These are phyloP conservation scores for Rhagium mordax DNA, from an alignment of 2,888 invertebrate species.

Conservation along the genomic window DNA sequence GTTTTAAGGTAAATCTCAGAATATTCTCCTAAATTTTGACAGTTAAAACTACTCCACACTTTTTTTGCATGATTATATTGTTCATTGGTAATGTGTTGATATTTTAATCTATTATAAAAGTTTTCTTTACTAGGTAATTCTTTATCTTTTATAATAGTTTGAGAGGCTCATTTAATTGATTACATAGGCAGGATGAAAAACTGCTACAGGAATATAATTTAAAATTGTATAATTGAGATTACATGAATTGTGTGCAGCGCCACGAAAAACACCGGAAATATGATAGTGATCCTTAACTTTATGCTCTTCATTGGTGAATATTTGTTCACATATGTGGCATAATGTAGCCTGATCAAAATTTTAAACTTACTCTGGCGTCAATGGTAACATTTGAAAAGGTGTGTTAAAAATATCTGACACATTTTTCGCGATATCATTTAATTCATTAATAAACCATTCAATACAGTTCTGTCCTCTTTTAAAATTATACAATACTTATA, in stretches of 20 bases:
- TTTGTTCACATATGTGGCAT: background rate
- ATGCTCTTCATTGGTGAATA: too few relatives aligned
- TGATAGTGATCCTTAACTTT: background rate
- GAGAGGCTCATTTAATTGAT: background rate
- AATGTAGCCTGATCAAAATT: background rate
- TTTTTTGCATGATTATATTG: conserved; percentile 49
- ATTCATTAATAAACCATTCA: too few relatives aligned
- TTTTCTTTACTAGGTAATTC: conserved; percentile 1
- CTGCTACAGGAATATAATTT: background rate
- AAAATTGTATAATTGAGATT: background rate
- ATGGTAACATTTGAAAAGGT: background rate
- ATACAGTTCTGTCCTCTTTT: too few relatives aligned
- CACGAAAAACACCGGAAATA: background rate
- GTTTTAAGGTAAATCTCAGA: conserved; percentile 31
- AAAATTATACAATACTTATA: too few relatives aligned
- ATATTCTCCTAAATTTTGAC: too few relatives aligned
- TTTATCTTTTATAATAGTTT: background rate
- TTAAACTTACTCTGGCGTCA: background rate
- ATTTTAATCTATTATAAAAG: too few relatives aligned
- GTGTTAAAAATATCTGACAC: too few relatives aligned
- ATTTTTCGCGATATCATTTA: too few relatives aligned
- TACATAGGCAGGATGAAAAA: background rate
- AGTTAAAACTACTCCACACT: too few relatives aligned
- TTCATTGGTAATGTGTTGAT: too few relatives aligned
- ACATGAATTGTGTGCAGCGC: too few relatives aligned